Evolutionary conservation across 2,113 vertebrate genomes (phyloP).

Genomic region (Orientallactaga bullata): DNA sequence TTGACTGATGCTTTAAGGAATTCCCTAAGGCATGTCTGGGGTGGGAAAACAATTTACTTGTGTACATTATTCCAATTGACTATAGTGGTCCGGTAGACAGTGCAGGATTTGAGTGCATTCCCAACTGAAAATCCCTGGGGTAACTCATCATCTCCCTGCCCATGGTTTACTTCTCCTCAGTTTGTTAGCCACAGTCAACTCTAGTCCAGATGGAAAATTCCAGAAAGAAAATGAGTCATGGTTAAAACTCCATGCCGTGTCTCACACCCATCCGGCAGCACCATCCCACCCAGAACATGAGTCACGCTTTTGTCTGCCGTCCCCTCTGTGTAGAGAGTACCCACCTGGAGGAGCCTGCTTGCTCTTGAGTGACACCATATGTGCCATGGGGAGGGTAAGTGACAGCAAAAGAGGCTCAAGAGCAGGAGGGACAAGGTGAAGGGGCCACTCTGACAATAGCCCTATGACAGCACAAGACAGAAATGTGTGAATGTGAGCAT

Average conservation of each 20-base stretch:
- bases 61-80: not conserved
- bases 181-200: not conserved
- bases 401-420: not conserved
- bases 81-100: not conserved
- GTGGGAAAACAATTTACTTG: not conserved
- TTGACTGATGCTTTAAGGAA: not conserved
- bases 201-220: not conserved
- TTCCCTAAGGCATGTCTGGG: not conserved
- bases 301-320: not conserved
- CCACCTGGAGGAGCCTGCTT: no score
- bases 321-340: not conserved
- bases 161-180: not conserved
- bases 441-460: not conserved
- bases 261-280: no score
- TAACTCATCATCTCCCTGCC: rapidly evolving
- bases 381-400: not conserved
- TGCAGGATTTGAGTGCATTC: not conserved
- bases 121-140: not conserved
- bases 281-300: not conserved
- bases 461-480: not conserved
- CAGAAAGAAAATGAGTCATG: not conserved
- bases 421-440: not conserved
- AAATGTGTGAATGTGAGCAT: no score
- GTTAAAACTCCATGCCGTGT: no score
- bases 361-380: not conserved